Conservation (phyloP, 2,113 vertebrate genomes). For the Planiliza haematocheilus region DNA sequence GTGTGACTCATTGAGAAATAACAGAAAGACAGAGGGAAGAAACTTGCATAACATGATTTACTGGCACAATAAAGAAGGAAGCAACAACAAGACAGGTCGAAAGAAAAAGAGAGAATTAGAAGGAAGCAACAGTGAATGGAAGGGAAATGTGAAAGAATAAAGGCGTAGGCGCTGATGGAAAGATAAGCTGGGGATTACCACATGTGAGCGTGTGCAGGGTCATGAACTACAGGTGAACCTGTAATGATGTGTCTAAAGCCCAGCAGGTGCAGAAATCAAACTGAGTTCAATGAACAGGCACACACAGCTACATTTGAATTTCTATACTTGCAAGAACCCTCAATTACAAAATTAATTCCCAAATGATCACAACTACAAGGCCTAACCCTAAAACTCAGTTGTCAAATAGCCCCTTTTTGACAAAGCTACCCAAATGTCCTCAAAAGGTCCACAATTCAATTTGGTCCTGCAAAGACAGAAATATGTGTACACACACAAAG, state of each 20-base stretch:
- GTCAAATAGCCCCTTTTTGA: not conserved
- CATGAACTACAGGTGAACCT: conserved; percentile 56
- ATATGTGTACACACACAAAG: not conserved
- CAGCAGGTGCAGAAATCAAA: conserved; percentile 67
- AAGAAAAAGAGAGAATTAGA: conserved; percentile 7
- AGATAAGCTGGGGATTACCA: conserved; percentile 45
- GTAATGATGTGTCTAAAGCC: not conserved
- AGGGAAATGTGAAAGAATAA: conserved; percentile 8
- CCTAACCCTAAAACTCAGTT: not conserved
- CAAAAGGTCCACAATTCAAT: not conserved
- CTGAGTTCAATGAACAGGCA: conserved; percentile 58
- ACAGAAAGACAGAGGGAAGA: not conserved
- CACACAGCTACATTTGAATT: not conserved
- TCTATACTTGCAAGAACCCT: not conserved
- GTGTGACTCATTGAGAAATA: conserved; percentile 18
- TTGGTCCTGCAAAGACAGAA: not conserved
- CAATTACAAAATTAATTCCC: not conserved
- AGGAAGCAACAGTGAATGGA: not conserved
- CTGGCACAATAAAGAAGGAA: not conserved
- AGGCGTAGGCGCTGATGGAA: conserved; percentile 15
- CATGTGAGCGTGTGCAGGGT: conserved; percentile 45
- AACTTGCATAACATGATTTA: conserved; percentile 8
- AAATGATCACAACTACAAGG: not conserved
- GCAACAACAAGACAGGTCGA: not conserved
- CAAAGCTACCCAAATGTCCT: not conserved